phyloP scores from a whole-genome alignment of 1,140 invertebrate species.

The Colletes latitarsis region DNA sequence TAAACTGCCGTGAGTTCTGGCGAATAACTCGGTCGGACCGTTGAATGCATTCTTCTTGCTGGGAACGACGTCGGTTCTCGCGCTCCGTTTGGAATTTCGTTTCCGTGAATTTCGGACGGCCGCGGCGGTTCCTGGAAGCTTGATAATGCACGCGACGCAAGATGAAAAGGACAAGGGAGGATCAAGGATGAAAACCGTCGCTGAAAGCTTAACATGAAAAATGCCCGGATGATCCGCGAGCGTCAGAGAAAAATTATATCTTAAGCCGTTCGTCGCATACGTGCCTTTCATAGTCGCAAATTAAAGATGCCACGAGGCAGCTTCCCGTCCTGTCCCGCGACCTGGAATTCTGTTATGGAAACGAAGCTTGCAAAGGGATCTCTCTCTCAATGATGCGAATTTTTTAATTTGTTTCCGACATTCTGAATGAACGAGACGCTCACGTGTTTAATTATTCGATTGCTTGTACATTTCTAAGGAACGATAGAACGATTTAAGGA shows the following conservation, averaged over 20 bases:
- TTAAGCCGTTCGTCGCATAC: conserved; percentile 22
- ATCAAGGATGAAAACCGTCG: conserved; percentile 43
- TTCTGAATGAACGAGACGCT: too few relatives aligned
- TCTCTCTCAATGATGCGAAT: too few relatives aligned
- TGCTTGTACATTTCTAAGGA: too few relatives aligned
- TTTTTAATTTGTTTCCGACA: too few relatives aligned
- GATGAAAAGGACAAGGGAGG: conserved; percentile 48
- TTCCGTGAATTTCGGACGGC: conserved; percentile 61
- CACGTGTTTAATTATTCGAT: too few relatives aligned
- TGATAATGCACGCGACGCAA: conserved; percentile 60
- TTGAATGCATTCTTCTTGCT: conserved; percentile 56
- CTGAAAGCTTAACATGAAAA: conserved; percentile 74
- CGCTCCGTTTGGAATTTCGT: conserved; percentile 65
- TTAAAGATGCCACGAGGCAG: not conserved
- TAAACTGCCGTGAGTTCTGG: conserved; percentile 27
- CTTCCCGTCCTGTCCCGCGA: not conserved
- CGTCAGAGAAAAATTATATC: conserved; percentile 72
- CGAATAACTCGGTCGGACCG: conserved; percentile 28
- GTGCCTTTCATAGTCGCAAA: not conserved
- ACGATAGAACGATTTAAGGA: too few relatives aligned
- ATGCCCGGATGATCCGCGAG: conserved; percentile 70
- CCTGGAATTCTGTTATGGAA: too few relatives aligned
- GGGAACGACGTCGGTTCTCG: conserved; percentile 47
- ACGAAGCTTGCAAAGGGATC: too few relatives aligned
- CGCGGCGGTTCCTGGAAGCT: conserved; percentile 50